Percentiles rank a stretch among this genome's conserved stretches.
Conservation (phyloP, 2,888 invertebrate species). For the Macrophya alboannulata region DNA sequence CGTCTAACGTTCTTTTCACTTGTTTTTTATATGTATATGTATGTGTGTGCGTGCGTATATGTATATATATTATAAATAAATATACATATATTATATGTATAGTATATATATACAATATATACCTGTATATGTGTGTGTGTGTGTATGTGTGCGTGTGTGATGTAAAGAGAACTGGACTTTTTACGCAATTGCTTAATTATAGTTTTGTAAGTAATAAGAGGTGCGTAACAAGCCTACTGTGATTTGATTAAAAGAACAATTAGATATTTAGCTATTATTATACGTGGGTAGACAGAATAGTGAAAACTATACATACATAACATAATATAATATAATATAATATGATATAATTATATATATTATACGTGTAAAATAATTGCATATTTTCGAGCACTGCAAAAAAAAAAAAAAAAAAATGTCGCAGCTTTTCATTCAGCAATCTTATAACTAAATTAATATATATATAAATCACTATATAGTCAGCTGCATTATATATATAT, state of each 20-base stretch:
- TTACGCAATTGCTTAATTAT: slow-evolving; percentile 42
- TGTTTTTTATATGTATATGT: neutral
- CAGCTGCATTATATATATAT: slow-evolving; percentile 5
- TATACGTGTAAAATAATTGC: slow-evolving; percentile 35
- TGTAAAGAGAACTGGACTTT: slow-evolving; percentile 45
- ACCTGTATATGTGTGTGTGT: neutral
- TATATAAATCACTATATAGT: slow-evolving; percentile 19
- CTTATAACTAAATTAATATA: neutral
- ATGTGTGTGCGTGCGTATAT: neutral
- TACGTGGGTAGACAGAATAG: slow-evolving; percentile 41
- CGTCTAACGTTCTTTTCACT: slow-evolving; percentile 47
- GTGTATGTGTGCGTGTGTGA: slow-evolving; percentile 7
- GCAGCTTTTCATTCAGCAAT: slow-evolving; percentile 24
- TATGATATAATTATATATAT: slow-evolving; percentile 4
- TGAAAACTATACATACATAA: slow-evolving; percentile 33
- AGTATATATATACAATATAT: slow-evolving; percentile 16
- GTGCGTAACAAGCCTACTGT: slow-evolving; percentile 56
- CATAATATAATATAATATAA: slow-evolving; percentile 23
- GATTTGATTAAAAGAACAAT: slow-evolving; percentile 56
- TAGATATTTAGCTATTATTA: slow-evolving; percentile 23
- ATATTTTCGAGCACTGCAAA: slow-evolving; percentile 37
- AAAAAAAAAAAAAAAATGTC: neutral
- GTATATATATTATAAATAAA: neutral
- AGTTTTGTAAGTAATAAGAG: slow-evolving; percentile 53
- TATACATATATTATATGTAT: neutral